Evolutionary conservation across 2,888 invertebrate genomes (phyloP).

Genomic region (Drosophila siamana): DNA sequence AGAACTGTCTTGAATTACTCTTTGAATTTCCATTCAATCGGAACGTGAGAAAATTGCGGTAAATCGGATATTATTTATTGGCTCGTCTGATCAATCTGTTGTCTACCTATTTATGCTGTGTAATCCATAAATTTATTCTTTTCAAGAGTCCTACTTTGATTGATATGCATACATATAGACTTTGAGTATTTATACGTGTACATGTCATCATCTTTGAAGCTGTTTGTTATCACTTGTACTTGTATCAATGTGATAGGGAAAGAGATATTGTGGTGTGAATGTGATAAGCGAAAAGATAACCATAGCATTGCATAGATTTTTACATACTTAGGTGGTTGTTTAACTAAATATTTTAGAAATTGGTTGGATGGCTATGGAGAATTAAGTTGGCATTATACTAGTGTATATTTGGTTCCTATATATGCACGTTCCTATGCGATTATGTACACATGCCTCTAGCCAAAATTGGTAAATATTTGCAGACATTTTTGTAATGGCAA

Average conservation of each 20-base stretch:
- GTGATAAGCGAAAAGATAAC: constrained; percentile 51
- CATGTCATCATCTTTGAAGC: neutral
- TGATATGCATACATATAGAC: neutral
- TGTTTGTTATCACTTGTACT: neutral
- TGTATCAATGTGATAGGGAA: constrained; percentile 5
- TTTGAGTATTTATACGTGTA: neutral
- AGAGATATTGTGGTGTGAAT: constrained; percentile 21
- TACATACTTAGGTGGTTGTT: constrained; percentile 8
- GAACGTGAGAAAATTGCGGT: neutral
- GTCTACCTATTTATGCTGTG: neutral
- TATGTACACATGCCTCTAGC: constrained; percentile 73
- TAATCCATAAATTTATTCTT: neutral
- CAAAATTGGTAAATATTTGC: constrained; percentile 51
- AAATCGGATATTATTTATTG: neutral
- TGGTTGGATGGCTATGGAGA: constrained; percentile 48
- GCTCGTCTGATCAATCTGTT: neutral
- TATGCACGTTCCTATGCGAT: constrained; percentile 66
- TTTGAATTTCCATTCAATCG: neutral
- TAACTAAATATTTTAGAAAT: constrained; percentile 16
- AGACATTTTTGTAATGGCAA: constrained; percentile 53
- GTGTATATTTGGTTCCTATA: constrained; percentile 40
- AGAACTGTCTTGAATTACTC: neutral
- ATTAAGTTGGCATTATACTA: constrained; percentile 40
- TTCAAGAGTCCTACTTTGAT: neutral
- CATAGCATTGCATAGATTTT: constrained; percentile 47